Base-by-base conservation (phyloP, 2,113 vertebrate species). In the Sterrhoptilus dennistouni region DNA sequence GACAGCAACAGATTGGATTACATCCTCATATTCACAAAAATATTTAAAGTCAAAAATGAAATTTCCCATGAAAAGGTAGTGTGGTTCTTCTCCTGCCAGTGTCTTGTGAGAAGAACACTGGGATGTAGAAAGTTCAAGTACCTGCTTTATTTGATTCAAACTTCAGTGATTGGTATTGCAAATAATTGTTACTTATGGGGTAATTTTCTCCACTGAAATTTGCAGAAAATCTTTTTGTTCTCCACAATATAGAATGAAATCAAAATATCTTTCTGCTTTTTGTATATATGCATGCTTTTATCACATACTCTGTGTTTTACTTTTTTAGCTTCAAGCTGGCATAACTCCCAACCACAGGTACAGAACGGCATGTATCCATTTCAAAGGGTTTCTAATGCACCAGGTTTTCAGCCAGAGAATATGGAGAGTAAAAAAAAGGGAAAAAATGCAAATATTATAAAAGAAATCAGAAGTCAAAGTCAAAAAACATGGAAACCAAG, bases 401-500 rank as follows among this genome's bases (percentile, higher is more conserved):
- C 61, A 42, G 57, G 33, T 33, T 97, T 96, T 88, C 83, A 94
- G 50, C 35, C 81, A 54, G 45, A 78, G 83, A 94, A 89, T 33
- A 76, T 1, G 21, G 33, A 87, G 52, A 40, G 21, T 49, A 59
- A 33, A 77, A 33, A 81, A 65, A 69, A 23, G 66, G 10, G 11
- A 52, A 29, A 22, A 24, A 49, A 40, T 6, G 38, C 35, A 94
- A 81, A 87, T 74, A 78, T 13, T 42, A 56, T 36, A 79, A 89
- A 89, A 82, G 14, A 92, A 96, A 94, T 79, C 44, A 76, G 56
- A 24, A 87, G 19, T 94, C 35, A 52, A 94, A 94, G 57, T 77
- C 23, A 78, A 94, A 95, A 96, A 86, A 76, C 11, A 84, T 47
- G 69, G 77, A 92, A 96, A 80, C 24, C 53, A 89, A 94, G 44